Percentiles rank a stretch among this genome's conserved stretches.
Evolutionary conservation across 2,888 invertebrate species (phyloP).

Genomic region (Archips crataeganus): DNA sequence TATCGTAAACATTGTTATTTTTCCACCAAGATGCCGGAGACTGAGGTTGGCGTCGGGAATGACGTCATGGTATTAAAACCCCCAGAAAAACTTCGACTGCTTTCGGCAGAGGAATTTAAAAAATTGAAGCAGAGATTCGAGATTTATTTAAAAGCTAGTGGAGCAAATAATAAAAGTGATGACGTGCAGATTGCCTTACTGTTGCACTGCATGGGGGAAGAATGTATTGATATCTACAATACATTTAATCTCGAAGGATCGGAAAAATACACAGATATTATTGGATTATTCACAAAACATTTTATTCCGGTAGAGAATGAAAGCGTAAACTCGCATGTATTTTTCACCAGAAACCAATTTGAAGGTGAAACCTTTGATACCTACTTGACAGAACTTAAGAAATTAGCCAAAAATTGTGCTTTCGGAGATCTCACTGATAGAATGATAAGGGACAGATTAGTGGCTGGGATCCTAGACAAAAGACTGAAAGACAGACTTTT

Average conservation of each 20-base stretch:
- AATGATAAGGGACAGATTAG: conserved; percentile 17
- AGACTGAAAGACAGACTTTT: conserved; percentile 13
- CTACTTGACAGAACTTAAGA: conserved; percentile 12
- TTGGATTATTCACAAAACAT: neutral
- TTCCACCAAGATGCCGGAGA: no score
- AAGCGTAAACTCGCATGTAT: conserved; percentile 18
- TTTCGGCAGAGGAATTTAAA: neutral
- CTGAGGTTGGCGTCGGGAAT: no score
- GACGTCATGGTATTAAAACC: neutral
- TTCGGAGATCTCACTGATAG: conserved; percentile 5
- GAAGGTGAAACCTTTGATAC: conserved; percentile 1
- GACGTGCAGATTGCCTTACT: conserved; percentile 14
- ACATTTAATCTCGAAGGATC: conserved; percentile 1
- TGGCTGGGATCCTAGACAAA: conserved; percentile 8
- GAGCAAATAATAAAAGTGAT: neutral
- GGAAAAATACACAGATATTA: neutral
- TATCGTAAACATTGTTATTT: no score
- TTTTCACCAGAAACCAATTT: conserved; percentile 2
- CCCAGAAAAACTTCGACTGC: neutral
- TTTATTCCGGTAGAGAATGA: conserved; percentile 20
- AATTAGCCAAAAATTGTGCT: conserved; percentile 13
- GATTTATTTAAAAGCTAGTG: conserved; percentile 13
- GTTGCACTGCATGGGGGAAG: conserved; percentile 21
- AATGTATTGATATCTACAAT: conserved; percentile 11
- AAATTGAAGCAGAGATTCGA: conserved; percentile 19